phyloP scores from a whole-genome alignment of 1,140 invertebrate genomes.

The Drusus annulatus region DNA sequence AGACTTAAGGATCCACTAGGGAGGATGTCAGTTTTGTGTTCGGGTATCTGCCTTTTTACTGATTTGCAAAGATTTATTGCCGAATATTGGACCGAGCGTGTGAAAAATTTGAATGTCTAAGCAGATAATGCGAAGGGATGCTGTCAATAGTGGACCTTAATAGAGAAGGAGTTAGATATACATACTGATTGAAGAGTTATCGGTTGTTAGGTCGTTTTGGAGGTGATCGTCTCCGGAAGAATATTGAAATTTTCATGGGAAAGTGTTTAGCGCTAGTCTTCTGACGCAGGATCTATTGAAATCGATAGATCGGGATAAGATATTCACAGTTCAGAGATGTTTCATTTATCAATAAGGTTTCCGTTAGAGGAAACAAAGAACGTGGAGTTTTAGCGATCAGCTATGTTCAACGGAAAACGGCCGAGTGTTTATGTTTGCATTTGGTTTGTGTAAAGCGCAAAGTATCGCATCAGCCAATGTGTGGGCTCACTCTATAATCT shows the following conservation, averaged over 20 bases:
- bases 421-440: neutral
- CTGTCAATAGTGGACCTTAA: neutral
- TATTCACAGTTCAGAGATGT: constrained; percentile 20
- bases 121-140: constrained; percentile 27
- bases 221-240: constrained; percentile 26
- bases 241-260: constrained; percentile 60
- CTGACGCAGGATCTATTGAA: neutral
- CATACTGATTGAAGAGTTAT: neutral
- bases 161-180: neutral
- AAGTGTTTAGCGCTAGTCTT: constrained; percentile 33
- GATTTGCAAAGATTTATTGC: constrained; percentile 59
- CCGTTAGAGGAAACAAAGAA: constrained; percentile 28
- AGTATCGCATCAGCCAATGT: neutral
- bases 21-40: constrained; percentile 57
- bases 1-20: constrained; percentile 57
- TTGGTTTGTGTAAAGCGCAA: neutral
- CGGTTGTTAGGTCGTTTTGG: constrained; percentile 36
- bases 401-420: constrained; percentile 32
- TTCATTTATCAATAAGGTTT: constrained; percentile 38
- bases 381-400: neutral
- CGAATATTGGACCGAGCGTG: constrained; percentile 52
- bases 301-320: constrained; percentile 40
- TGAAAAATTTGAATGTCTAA: constrained; percentile 57
- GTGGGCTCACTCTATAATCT: neutral
- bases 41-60: constrained; percentile 49